A percentile compares a stretch with the other conserved stretches of the same genome.
Evolutionary conservation across 2,888 invertebrate species (phyloP).

Genomic region (Hyposoter didymator): DNA sequence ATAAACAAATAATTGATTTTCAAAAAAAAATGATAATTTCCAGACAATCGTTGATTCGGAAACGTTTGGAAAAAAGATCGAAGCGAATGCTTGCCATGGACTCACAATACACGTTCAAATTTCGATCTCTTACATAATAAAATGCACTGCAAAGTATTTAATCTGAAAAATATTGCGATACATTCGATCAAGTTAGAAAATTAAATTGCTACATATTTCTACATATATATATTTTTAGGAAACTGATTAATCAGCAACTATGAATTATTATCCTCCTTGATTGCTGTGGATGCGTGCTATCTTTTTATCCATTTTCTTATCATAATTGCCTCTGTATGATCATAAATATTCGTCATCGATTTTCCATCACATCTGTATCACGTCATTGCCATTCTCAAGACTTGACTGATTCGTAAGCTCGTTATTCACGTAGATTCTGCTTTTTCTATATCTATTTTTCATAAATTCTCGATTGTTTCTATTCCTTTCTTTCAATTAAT

Average conservation of each 20-base stretch:
- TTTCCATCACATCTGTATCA: conserved; percentile 26
- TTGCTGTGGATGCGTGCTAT: conserved; percentile 71
- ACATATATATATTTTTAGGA: conserved; percentile 33
- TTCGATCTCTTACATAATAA: conserved; percentile 41
- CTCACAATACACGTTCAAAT: conserved; percentile 31
- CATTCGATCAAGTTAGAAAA: conserved; percentile 37
- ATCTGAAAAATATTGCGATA: conserved; percentile 34
- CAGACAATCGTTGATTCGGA: neutral
- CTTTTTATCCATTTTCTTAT: conserved; percentile 59
- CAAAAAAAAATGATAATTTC: neutral
- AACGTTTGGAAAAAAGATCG: neutral
- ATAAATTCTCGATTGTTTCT: conserved; percentile 41
- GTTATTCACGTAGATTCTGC: conserved; percentile 61
- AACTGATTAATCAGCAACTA: conserved; percentile 50
- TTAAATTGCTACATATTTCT: neutral
- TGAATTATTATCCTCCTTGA: conserved; percentile 64
- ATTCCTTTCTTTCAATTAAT: neutral
- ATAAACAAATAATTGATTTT: conserved; percentile 7
- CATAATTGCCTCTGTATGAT: conserved; percentile 66
- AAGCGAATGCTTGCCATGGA: conserved; percentile 41
- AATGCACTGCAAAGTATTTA: conserved; percentile 63
- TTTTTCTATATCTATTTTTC: conserved; percentile 43
- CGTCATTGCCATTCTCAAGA: conserved; percentile 41
- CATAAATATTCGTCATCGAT: conserved; percentile 64
- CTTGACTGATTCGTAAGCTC: conserved; percentile 58